Conservation (phyloP, 2,797 vertebrate genomes). For the Potorous gilbertii region DNA sequence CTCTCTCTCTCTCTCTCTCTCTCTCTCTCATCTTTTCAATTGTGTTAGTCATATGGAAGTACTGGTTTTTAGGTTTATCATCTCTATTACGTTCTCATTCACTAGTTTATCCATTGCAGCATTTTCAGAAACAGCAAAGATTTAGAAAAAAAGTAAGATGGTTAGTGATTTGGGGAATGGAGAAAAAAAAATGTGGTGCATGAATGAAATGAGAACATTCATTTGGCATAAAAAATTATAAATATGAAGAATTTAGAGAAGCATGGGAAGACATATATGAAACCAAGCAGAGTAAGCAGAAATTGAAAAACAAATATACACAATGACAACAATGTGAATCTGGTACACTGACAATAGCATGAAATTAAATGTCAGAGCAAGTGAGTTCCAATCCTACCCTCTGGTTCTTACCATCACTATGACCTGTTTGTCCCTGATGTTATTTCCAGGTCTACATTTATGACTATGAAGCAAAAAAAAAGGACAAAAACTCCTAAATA, state of each 20-base stretch:
- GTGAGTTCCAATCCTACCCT: too few species aligned
- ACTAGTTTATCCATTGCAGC: not conserved
- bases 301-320: not conserved
- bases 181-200: not conserved
- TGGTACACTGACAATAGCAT: not conserved
- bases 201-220: not conserved
- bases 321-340: not conserved
- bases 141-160: not conserved
- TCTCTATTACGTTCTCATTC: too few species aligned
- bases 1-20: too few species aligned
- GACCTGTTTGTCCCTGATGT: too few species aligned
- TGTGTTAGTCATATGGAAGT: too few species aligned
- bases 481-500: too few species aligned
- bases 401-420: too few species aligned
- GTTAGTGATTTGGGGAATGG: not conserved
- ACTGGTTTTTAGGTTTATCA: too few species aligned
- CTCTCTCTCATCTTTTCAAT: too few species aligned
- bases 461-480: too few species aligned
- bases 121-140: not conserved
- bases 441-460: too few species aligned
- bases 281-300: not conserved
- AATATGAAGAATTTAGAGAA: not conserved
- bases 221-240: not conserved
- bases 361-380: too few species aligned
- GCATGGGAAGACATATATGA: not conserved